Base-by-base conservation (phyloP, 2,113 vertebrate species). In the Rana temporaria region DNA sequence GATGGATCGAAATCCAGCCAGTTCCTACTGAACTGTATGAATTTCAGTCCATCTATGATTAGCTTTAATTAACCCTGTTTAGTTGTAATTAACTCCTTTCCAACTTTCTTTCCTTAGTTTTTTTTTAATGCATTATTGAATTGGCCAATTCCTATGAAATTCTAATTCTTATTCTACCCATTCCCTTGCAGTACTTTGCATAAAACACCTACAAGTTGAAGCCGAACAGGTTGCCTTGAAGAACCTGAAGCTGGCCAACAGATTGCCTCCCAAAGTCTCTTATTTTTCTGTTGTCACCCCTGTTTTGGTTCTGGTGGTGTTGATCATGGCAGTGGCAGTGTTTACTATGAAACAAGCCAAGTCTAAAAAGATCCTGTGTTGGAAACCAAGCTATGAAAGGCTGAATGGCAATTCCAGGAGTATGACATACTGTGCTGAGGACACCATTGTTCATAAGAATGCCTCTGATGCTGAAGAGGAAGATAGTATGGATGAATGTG, bases 321-420 rank as follows among this genome's bases (percentile, higher is more conserved):
- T 92, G 12, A 88, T 86, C 0, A 42, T 91, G 68, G 87, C 85
- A 0, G 77, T 94, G 66, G 85, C 84, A 4, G 84, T 90, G 24
- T 89, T 91, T 9, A 87, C 78, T 15, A 71, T 93, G 75, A 83
- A 88, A 73, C 89, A 90, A 73, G 92, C 90, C 42, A 90, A 87
- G 11, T 86, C 90, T 63, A 90, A 84, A 79, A 94, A 89, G 77
- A 89, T 86, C 83, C 78, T 94, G 7, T 95, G 93, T 88, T 95
- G 93, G 93, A 88, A 86, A 22, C 91, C 76, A 68, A 93, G 88
- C 85, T 95, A 95, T 12, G 93, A 94, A 88, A 90, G 89, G 26
- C 85, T 95, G 85, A 90, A 88, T 1, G 92, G 91, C 67, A 88
- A 79, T 2, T 89, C 86, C 6, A 79, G 73, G 19, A 24, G 19